Conservation (phyloP, 2,888 invertebrate species). For the Cremastinae sp. region DNA sequence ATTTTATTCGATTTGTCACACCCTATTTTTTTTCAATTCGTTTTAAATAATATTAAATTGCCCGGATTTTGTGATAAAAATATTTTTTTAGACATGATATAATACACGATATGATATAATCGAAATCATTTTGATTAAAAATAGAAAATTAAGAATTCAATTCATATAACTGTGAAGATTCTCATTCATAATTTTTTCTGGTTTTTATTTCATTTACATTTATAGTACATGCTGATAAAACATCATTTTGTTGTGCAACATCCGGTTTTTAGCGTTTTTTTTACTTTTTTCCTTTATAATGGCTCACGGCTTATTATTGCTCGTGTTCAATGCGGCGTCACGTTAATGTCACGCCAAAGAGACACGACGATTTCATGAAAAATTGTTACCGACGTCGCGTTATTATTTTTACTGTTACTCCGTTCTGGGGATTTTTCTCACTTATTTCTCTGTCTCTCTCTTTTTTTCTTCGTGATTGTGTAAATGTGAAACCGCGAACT, state of each 20-base stretch:
- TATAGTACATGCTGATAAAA: conserved; percentile 29
- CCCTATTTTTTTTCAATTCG: too few relatives aligned
- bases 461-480: conserved; percentile 4
- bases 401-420: not conserved
- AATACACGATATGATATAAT: too few relatives aligned
- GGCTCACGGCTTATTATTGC: not conserved
- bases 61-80: too few relatives aligned
- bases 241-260: conserved; percentile 46
- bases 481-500: too few relatives aligned
- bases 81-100: too few relatives aligned
- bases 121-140: too few relatives aligned
- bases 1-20: too few relatives aligned
- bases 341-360: not conserved
- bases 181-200: not conserved
- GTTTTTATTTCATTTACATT: conserved; percentile 26
- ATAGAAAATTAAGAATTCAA: not conserved
- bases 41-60: too few relatives aligned
- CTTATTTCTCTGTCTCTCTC: too few relatives aligned
- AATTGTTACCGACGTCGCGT: conserved; percentile 8
- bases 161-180: not conserved
- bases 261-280: conserved; percentile 52
- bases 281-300: not conserved
- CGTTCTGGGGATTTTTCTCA: not conserved
- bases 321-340: not conserved
- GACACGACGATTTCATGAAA: conserved; percentile 3